These are phyloP conservation scores for Latrodectus geometricus DNA, from an alignment of 1,140 invertebrate genomes.

Conservation along the genomic window DNA sequence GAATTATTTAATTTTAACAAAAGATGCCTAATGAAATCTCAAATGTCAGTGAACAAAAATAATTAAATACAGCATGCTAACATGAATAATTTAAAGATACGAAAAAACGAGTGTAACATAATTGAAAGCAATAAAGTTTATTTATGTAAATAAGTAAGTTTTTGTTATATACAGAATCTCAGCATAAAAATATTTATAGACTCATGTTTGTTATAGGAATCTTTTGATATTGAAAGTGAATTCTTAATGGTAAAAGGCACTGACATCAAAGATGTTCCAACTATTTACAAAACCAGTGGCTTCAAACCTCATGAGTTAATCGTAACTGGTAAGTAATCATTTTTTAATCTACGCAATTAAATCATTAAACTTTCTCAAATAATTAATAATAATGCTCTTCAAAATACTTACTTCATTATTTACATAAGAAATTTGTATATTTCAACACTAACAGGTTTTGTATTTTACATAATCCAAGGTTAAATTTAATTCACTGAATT, in stretches of 20 bases:
- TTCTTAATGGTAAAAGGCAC: slow-evolving; percentile 14
- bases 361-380: too few species aligned
- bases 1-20: too few species aligned
- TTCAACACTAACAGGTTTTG: too few species aligned
- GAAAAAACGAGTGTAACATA: background rate
- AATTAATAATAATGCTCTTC: too few species aligned
- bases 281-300: slow-evolving; percentile 74
- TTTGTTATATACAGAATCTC: background rate
- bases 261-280: slow-evolving; percentile 49
- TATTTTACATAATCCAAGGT: too few species aligned
- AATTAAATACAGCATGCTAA: too few species aligned
- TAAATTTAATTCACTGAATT: too few species aligned
- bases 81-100: background rate
- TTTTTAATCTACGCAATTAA: too few species aligned
- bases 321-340: slow-evolving; percentile 75
- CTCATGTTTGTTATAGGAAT: background rate
- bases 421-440: too few species aligned
- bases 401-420: too few species aligned
- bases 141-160: background rate
- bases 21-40: too few species aligned
- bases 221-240: background rate
- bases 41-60: too few species aligned
- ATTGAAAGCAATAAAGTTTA: background rate
- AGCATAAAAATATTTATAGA: background rate
- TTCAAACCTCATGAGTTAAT: slow-evolving; percentile 79